Conservation (phyloP, 2,797 vertebrate genomes). For the Labeo calbasu region DNA sequence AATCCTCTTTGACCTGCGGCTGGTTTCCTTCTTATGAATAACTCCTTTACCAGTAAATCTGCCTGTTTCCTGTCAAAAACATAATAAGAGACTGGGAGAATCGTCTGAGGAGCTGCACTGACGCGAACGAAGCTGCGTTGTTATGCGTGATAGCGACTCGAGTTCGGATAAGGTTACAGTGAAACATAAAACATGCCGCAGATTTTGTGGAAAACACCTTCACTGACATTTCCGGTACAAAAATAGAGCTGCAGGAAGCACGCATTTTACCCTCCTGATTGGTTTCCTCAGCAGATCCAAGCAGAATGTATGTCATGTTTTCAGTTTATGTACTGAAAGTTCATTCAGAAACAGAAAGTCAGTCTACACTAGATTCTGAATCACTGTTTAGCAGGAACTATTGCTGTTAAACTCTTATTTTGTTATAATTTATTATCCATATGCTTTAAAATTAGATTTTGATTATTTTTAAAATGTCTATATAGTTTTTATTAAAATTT, state of each 20-base stretch:
- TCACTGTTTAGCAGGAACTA: background rate
- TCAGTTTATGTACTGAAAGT: background rate
- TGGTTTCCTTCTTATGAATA: conserved; percentile 46
- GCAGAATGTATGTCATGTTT: conserved; percentile 1
- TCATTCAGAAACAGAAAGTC: conserved; percentile 2
- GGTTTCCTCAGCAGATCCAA: conserved; percentile 2
- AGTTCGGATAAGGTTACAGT: background rate
- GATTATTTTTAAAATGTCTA: too few species aligned
- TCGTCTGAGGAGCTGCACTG: background rate
- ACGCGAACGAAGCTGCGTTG: background rate
- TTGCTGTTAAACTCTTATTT: background rate
- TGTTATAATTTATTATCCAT: background rate
- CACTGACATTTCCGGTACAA: background rate
- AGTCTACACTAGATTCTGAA: background rate
- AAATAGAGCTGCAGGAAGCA: conserved; percentile 45
- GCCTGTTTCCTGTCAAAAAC: background rate
- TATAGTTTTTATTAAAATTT: too few species aligned
- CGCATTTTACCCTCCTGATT: conserved; percentile 24
- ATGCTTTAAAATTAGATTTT: background rate
- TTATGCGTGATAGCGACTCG: background rate
- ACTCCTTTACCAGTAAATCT: background rate
- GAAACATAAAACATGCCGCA: background rate
- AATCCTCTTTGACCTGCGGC: conserved; percentile 30
- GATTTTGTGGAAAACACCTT: conserved; percentile 7
- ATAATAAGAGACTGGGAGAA: background rate